Conservation (phyloP, 2,113 vertebrate species). For the Rattus rattus region DNA sequence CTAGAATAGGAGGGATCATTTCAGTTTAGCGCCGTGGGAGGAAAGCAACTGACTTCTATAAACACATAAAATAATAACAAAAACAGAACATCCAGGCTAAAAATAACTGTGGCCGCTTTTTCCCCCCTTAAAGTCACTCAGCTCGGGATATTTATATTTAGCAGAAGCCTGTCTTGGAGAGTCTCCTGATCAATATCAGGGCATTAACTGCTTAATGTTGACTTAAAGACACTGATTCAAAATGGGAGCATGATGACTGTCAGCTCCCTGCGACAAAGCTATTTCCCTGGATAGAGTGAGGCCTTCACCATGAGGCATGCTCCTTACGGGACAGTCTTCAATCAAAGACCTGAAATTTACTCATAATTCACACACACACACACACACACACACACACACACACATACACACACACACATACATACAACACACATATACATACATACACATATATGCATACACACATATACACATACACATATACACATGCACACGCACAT, state of each 20-base stretch:
- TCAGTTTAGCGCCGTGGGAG: neutral
- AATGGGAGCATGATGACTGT: neutral
- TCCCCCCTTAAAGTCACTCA: neutral
- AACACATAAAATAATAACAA: conserved; percentile 38
- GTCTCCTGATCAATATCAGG: conserved; percentile 5
- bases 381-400: neutral
- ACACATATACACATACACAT: too few relatives aligned
- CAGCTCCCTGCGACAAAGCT: neutral
- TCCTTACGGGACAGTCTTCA: neutral
- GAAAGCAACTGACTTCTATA: conserved; percentile 15
- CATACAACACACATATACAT: too few relatives aligned
- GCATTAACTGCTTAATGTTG: conserved; percentile 14
- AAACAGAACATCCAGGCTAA: conserved; percentile 44
- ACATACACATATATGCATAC: too few relatives aligned
- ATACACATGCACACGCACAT: too few relatives aligned
- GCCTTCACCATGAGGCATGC: neutral
- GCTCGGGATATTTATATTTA: neutral
- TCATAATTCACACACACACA: neutral
- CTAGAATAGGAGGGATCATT: conserved; percentile 30
- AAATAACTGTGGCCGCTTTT: conserved; percentile 13
- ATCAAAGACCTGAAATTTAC: neutral
- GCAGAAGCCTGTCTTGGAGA: neutral
- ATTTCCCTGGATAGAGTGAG: neutral
- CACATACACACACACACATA: neutral
- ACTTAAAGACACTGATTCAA: conserved; percentile 8